Base-by-base conservation (phyloP, 1,140 invertebrate species). In the Oryzaephilus surinamensis region DNA sequence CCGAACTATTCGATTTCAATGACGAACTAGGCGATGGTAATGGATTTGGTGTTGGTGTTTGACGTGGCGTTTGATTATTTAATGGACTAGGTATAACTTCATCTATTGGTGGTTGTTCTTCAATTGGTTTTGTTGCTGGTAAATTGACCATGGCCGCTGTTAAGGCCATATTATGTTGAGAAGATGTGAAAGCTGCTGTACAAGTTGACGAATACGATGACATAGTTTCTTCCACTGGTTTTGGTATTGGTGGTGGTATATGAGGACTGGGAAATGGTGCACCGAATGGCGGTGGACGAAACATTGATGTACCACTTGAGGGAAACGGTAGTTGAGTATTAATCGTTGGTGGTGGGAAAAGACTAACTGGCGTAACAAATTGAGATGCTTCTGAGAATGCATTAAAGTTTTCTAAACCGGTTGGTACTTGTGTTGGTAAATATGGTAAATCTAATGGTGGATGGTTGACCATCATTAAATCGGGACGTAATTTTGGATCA, bases 171-270 rank as follows among this genome's bases (percentile, higher is more conserved):
- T 84, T 83, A 54, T 81, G 76, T 26, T 79, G 74, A 2, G 79
- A 84, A 10, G 80, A 76, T 4, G 81, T 83, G 52, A 86, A 86
- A 6, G 79, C 72, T 3, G 84, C 81, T 3, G 74, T 76, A 62
- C 78, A 79, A 1, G 77, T 62, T 10, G 74, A 70, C 58, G 66
- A 47, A 62, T 58, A 50, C n/a, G n/a, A n/a, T 57, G 66, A 40
- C 58, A 69, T 44, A 21, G 53, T 49, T 20, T 77, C 73, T 13
- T 74, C 71, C 12, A 67, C 51, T 0, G 70, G 63, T 51, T 77
- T 75, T 8, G 65, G 56, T n/a, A 71, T 58, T 19, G 71, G 69
- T 13, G 69, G 64, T 36, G 76, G 43, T 17, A 66, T 64, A 16
- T 69, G 66, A 2, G 70, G 48, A 36, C 65, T 61, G 8, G 72